Percentiles rank a stretch among this genome's conserved stretches.
Evolutionary conservation across 2,888 invertebrate species (phyloP).

Genomic region (Spodoptera exigua): DNA sequence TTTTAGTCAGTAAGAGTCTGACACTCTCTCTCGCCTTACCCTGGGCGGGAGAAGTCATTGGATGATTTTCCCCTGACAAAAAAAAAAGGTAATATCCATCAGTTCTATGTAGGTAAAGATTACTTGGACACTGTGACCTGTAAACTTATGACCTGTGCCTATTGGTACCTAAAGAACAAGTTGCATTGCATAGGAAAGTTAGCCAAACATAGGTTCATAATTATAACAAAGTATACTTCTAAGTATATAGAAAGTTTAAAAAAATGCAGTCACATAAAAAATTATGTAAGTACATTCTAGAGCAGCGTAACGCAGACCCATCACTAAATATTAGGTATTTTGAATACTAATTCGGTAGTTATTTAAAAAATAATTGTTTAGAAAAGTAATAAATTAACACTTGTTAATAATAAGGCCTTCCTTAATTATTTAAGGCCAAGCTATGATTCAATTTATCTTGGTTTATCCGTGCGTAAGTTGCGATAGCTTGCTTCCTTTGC

Average conservation of each 20-base stretch:
- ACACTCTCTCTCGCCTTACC: too few species aligned
- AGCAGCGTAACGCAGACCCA: too few species aligned
- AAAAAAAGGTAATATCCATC: too few species aligned
- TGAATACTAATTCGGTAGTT: too few species aligned
- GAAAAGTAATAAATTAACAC: conserved; percentile 7
- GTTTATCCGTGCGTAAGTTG: conserved; percentile 20
- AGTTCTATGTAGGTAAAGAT: conserved; percentile 21
- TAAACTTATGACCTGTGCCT: conserved; percentile 16
- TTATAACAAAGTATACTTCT: too few species aligned
- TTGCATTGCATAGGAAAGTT: background rate
- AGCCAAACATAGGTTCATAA: conserved; percentile 22
- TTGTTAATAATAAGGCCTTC: conserved; percentile 21
- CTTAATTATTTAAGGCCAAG: conserved; percentile 20
- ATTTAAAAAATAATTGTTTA: background rate
- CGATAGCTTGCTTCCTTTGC: conserved; percentile 22
- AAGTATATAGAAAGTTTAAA: too few species aligned
- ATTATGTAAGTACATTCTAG: too few species aligned
- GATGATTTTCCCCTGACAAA: too few species aligned
- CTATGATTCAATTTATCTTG: conserved; percentile 19
- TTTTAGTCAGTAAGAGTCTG: too few species aligned
- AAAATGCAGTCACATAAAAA: too few species aligned
- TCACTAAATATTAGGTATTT: too few species aligned
- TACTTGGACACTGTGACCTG: conserved; percentile 13
- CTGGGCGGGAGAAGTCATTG: too few species aligned
- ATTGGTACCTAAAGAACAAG: conserved; percentile 3